phyloP scores from a whole-genome alignment of 2,797 vertebrate species.

The Artibeus jamaicensis region DNA sequence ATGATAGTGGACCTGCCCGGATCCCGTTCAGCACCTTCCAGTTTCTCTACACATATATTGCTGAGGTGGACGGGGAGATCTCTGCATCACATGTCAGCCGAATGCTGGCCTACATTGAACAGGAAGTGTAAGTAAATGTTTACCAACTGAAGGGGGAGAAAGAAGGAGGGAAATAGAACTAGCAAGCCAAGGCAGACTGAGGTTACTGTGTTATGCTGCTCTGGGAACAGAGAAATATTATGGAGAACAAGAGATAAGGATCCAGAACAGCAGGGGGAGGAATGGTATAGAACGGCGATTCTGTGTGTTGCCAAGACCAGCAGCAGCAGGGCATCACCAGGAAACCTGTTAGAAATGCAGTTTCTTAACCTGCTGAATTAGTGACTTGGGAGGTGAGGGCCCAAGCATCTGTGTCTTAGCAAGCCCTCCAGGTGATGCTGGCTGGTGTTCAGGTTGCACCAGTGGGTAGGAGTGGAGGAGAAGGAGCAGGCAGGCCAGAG shows the following conservation, averaged over 20 bases:
- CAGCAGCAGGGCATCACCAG: neutral
- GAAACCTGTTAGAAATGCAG: neutral
- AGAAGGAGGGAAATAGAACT: neutral
- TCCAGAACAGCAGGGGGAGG: neutral
- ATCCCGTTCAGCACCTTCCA: conserved; percentile 82
- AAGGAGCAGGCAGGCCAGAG: neutral
- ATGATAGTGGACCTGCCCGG: conserved; percentile 66
- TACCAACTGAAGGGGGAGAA: neutral
- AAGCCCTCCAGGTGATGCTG: neutral
- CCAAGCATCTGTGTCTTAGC: neutral
- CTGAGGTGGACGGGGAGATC: conserved; percentile 82
- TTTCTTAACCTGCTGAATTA: neutral
- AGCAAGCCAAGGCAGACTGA: neutral
- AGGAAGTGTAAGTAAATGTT: conserved; percentile 79
- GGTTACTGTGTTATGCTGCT: neutral
- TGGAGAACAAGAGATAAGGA: neutral
- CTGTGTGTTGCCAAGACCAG: neutral
- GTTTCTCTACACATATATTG: conserved; percentile 81
- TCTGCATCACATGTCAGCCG: conserved; percentile 79
- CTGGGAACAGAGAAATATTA: neutral
- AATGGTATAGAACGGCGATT: neutral
- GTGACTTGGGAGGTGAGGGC: neutral
- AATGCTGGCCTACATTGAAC: conserved; percentile 82
- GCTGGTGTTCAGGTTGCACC: neutral
- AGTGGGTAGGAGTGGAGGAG: neutral